Evolutionary conservation across 2,888 invertebrate species (phyloP).

Genomic region (Agrochola lota): DNA sequence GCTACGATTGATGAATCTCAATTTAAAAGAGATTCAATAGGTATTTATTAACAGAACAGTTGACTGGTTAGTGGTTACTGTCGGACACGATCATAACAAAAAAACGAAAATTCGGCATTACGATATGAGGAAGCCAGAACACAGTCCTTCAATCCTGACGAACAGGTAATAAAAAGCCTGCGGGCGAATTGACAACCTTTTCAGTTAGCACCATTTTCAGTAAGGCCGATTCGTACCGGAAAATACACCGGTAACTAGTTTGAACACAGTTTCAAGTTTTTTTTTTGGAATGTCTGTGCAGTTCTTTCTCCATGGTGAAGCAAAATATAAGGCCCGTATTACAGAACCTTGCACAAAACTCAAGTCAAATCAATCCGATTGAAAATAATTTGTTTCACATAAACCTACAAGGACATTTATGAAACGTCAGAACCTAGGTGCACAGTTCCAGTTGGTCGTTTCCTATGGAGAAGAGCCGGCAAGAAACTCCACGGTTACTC

Average conservation of each 20-base stretch:
- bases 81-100: neutral
- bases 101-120: constrained; percentile 8
- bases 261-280: neutral
- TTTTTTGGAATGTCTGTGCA: neutral
- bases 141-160: constrained; percentile 11
- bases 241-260: neutral
- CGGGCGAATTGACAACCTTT: constrained; percentile 12
- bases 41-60: no score
- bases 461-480: no score
- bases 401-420: no score
- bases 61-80: no score
- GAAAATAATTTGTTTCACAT: no score
- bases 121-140: neutral
- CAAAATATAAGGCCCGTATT: neutral
- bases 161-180: constrained; percentile 15
- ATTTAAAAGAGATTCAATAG: neutral
- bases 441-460: no score
- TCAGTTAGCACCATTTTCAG: neutral
- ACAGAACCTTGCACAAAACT: no score
- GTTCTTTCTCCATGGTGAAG: neutral
- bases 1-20: no score
- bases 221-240: neutral
- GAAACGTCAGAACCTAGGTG: no score
- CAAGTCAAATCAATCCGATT: no score
- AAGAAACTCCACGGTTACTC: no score